Percentiles rank a stretch among this genome's conserved stretches.
Evolutionary conservation across 2,797 vertebrate species (phyloP).

Genomic region (Enteromius thamalakanensis): DNA sequence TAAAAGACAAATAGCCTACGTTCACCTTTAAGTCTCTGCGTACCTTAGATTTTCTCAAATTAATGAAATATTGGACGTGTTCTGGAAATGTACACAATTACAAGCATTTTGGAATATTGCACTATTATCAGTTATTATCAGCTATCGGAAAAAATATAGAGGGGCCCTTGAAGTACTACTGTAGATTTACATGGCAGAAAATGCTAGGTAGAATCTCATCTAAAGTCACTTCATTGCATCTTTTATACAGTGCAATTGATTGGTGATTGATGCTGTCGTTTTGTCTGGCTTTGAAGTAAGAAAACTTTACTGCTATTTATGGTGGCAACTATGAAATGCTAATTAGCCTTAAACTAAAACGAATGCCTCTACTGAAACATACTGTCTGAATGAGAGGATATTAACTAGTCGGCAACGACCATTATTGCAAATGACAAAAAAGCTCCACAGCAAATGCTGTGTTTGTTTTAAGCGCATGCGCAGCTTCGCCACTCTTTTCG

Average conservation of each 20-base stretch:
- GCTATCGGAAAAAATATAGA: background rate
- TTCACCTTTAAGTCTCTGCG: background rate
- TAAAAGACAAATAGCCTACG: background rate
- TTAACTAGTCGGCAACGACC: background rate
- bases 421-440: background rate
- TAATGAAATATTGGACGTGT: background rate
- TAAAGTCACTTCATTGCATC: background rate
- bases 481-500: constrained; percentile 68
- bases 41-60: background rate
- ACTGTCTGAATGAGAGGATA: no score
- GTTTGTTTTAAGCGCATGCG: constrained; percentile 5
- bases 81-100: background rate
- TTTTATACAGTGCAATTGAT: background rate
- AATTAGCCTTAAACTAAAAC: background rate
- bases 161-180: background rate
- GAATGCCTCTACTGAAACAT: background rate
- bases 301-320: background rate
- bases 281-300: background rate
- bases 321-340: background rate
- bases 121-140: background rate
- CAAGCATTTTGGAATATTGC: background rate
- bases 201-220: background rate
- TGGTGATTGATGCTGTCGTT: background rate
- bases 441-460: background rate
- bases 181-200: background rate